Conservation (phyloP, 2,888 invertebrate species). For the Acanthococcus lagerstroemiae region DNA sequence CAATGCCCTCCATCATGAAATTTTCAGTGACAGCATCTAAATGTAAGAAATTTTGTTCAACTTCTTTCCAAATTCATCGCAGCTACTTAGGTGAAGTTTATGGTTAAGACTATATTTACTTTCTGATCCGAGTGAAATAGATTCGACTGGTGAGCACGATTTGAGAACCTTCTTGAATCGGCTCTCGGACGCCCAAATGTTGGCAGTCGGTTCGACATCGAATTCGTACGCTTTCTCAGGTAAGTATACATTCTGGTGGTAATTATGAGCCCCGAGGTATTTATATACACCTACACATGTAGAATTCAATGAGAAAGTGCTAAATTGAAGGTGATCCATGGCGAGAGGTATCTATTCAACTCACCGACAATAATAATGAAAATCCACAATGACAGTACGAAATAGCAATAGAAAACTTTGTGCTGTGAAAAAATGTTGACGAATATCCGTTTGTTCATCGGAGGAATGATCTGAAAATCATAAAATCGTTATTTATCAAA, state of each 20-base stretch:
- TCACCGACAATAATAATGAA: constrained; percentile 27
- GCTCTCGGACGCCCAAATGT: background rate
- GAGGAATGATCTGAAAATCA: too few species aligned
- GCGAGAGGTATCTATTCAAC: background rate
- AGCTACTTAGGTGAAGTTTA: too few species aligned
- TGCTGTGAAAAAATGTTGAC: constrained; percentile 10
- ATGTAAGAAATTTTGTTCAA: background rate
- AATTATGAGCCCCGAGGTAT: background rate
- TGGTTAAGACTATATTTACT: background rate
- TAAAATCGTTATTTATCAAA: too few species aligned
- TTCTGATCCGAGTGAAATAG: constrained; percentile 16
- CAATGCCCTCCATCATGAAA: constrained; percentile 58
- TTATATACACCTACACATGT: constrained; percentile 9
- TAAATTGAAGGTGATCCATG: too few species aligned
- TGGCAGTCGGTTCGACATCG: background rate
- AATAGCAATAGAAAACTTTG: constrained; percentile 26
- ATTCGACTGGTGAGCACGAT: background rate
- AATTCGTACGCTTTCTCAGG: background rate
- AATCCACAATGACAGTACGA: constrained; percentile 29
- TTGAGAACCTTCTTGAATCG: constrained; percentile 9
- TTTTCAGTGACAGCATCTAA: constrained; percentile 41
- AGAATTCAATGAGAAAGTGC: too few species aligned
- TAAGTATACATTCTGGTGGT: background rate
- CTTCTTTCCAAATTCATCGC: too few species aligned
- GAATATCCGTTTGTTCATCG: background rate